Evolutionary conservation across 1,140 invertebrate species (phyloP), one percentile per base, ranked within the genome.

Genomic region (Dendrolimus kikuchii): DNA sequence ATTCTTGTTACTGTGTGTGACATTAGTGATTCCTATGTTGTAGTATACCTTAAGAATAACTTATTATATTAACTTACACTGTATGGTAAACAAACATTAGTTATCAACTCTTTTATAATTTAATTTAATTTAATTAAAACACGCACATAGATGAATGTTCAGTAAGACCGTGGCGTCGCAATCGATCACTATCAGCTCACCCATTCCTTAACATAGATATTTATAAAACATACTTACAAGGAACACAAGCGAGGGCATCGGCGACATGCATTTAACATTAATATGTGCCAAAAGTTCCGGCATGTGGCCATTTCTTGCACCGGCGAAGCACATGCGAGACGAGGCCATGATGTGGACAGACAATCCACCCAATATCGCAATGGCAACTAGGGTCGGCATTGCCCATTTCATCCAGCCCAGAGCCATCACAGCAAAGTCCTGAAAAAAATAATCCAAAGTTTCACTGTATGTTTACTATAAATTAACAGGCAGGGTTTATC

Each of bases 341-440:
- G 93, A 95, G n/a, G 95, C 93, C 91, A 97, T 97, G 44, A 97
- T 95, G 60, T 95, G 94, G 40, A 96, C 95, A 60, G 95, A 95
- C 2, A 97, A 81, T 5, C 95, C 95, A 39, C 95, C 95, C 67
- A 96, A 92, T 5, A 95, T 94, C 0, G 95, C 95, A 8, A 95
- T 90, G 2, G 95, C 95, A 5, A 97, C 95, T 76, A 96, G 92
- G 5, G 95, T 74, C 0, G 96, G 95, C 89, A 97, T 95, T 2
- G 92, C 91, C 91, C 94, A 94, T 0, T 91, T 87, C 76, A 94
- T 89, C 43, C 88, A 88, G 1, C 95, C 94, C 7, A 97, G 73
- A 4, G 94, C 81, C 60, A 90, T 81, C 61, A 93, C 90, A n/a
- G 93, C 93, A 84, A 96, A 96, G 41, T 95, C 94, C 95, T 95